These are phyloP conservation scores for Plebejus melissa DNA, from an alignment of 2,888 invertebrate genomes.

Conservation along the genomic window DNA sequence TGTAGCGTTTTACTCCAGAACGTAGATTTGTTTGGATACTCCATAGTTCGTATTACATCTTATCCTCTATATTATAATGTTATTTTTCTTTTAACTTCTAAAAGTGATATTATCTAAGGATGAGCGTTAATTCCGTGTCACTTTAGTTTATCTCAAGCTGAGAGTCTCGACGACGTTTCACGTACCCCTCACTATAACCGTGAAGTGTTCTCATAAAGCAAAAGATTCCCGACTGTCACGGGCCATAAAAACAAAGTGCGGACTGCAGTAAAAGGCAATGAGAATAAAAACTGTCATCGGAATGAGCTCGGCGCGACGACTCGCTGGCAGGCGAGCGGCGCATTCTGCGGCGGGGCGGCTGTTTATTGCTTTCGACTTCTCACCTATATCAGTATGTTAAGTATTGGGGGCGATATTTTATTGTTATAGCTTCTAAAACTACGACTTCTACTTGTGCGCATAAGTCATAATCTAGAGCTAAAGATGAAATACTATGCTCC, in stretches of 20 bases:
- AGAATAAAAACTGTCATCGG: constrained; percentile 24
- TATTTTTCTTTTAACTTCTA: neutral
- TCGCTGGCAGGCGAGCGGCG: constrained; percentile 1
- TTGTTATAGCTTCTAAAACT: neutral
- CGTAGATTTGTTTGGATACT: neutral
- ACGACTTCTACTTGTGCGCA: neutral
- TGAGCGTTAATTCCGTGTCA: neutral
- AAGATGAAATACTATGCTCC: too few species aligned
- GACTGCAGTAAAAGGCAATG: constrained; percentile 5
- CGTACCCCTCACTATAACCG: constrained; percentile 14
- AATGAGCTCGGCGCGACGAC: constrained; percentile 18
- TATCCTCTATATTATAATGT: neutral
- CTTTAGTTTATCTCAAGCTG: neutral
- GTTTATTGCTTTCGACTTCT: constrained; percentile 14
- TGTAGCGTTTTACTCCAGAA: neutral
- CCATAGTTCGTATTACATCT: neutral
- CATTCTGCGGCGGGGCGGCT: constrained; percentile 7
- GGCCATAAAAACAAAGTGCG: constrained; percentile 22
- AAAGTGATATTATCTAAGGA: neutral
- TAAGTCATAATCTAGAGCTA: too few species aligned
- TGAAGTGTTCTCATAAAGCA: constrained; percentile 19
- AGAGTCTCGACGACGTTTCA: neutral
- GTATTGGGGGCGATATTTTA: neutral
- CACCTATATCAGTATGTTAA: constrained; percentile 9
- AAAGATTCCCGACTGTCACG: constrained; percentile 7